A percentile compares a stretch with the other conserved stretches of the same genome.
Conservation (phyloP, 2,797 vertebrate genomes). For the Ammospiza maritima region DNA sequence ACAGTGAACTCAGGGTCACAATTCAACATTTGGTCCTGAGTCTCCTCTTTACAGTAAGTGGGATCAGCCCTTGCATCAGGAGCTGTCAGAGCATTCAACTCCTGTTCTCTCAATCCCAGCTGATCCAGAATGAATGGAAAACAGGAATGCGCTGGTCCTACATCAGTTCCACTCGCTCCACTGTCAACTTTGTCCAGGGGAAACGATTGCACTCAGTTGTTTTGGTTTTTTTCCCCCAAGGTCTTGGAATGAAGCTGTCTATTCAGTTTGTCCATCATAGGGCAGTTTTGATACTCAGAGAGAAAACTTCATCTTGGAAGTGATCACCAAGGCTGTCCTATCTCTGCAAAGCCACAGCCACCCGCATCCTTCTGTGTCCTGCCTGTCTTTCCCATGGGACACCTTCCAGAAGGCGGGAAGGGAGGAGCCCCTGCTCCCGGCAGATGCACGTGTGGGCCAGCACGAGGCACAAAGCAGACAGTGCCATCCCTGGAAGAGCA, state of each 20-base stretch:
- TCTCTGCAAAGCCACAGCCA: neutral
- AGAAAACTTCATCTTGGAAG: neutral
- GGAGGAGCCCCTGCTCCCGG: fast-evolving
- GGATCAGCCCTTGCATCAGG: neutral
- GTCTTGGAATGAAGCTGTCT: neutral
- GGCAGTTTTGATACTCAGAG: neutral
- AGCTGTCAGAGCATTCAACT: neutral
- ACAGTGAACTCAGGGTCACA: neutral
- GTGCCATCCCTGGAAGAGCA: neutral
- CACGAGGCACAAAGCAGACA: neutral
- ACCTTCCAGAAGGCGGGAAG: neutral
- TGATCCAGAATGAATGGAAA: neutral
- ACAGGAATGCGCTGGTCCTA: fast-evolving
- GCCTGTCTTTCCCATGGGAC: neutral
- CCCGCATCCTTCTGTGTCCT: too few species aligned
- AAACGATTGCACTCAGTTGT: neutral
- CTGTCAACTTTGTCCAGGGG: neutral
- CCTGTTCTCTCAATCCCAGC: neutral
- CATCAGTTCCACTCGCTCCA: neutral
- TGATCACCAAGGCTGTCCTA: too few species aligned
- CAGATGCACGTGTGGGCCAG: neutral
- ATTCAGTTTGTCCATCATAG: neutral
- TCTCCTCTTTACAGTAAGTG: neutral
- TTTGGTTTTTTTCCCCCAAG: neutral
- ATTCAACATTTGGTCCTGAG: neutral